phyloP scores from a whole-genome alignment of 2,113 vertebrate species.

The Eubucco bourcierii region DNA sequence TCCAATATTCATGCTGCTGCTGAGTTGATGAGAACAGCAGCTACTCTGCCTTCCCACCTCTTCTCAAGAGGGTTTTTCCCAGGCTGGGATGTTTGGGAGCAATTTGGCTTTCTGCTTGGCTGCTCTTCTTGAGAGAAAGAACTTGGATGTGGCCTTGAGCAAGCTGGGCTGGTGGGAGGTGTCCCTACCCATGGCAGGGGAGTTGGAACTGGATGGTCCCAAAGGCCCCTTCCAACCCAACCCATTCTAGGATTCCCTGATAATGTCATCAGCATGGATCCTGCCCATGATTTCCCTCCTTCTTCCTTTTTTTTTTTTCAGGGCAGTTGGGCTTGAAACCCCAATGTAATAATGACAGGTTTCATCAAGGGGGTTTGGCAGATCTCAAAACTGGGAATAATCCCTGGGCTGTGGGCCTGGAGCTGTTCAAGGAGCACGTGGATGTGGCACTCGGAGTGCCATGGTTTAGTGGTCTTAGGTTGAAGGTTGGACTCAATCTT shows the following conservation, averaged over 20 bases:
- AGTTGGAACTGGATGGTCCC: no score
- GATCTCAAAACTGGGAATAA: not conserved
- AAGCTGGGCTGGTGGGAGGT: no score
- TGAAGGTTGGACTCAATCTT: no score
- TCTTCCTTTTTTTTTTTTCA: not conserved
- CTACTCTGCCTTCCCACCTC: not conserved
- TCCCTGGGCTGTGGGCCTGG: accelerated
- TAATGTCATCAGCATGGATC: not conserved
- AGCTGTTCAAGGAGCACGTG: no score
- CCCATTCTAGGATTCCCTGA: no score
- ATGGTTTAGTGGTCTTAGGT: no score
- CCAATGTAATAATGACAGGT: not conserved
- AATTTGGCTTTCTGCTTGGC: not conserved
- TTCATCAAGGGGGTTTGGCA: not conserved
- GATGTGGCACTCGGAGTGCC: no score
- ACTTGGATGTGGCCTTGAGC: not conserved
- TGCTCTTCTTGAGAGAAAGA: no score
- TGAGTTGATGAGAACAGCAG: not conserved
- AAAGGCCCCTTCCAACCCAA: no score
- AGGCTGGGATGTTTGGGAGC: not conserved
- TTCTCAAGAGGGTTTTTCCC: accelerated
- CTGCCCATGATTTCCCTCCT: not conserved
- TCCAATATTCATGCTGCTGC: not conserved
- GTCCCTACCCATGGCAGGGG: no score
- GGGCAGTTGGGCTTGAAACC: not conserved